phyloP scores from a whole-genome alignment of 1,140 invertebrate genomes.

The Coelopa frigida region DNA sequence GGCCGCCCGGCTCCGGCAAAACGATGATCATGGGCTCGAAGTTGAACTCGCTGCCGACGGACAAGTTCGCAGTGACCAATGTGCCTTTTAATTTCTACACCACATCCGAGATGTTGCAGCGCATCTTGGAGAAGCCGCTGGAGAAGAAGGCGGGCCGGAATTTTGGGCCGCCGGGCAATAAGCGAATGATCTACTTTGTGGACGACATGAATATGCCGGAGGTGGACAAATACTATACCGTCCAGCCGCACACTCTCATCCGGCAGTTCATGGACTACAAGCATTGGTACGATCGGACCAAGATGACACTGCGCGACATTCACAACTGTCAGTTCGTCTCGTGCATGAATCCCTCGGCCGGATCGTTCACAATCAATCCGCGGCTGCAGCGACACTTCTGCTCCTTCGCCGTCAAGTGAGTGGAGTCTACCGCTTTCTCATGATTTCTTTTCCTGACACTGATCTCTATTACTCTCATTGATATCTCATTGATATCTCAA shows the following conservation, averaged over 20 bases:
- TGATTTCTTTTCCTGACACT: not conserved
- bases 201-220: conserved; percentile 98
- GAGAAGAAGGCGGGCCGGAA: conserved; percentile 93
- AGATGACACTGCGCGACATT: conserved; percentile 83
- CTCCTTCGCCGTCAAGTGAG: conserved; percentile 77
- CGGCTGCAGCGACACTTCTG: conserved; percentile 86
- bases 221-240: conserved; percentile 88
- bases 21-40: conserved; percentile 77
- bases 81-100: conserved; percentile 95
- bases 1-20: conserved; percentile 80
- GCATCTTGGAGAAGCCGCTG: conserved; percentile 81
- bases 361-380: conserved; percentile 88
- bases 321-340: conserved; percentile 88
- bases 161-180: conserved; percentile 85
- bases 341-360: conserved; percentile 93
- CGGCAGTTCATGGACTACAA: conserved; percentile 88
- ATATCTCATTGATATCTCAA: not conserved
- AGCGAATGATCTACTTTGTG: conserved; percentile 87
- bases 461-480: not conserved
- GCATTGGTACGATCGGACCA: conserved; percentile 82
- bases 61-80: conserved; percentile 61
- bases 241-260: conserved; percentile 88
- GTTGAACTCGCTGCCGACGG: conserved; percentile 55
- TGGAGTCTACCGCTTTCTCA: not conserved
- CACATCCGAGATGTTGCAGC: conserved; percentile 84